Percentiles rank a stretch among this genome's conserved stretches.
These are phyloP conservation scores for Tenthredo distinguenda DNA, from an alignment of 2,888 invertebrate genomes.

Conservation along the genomic window DNA sequence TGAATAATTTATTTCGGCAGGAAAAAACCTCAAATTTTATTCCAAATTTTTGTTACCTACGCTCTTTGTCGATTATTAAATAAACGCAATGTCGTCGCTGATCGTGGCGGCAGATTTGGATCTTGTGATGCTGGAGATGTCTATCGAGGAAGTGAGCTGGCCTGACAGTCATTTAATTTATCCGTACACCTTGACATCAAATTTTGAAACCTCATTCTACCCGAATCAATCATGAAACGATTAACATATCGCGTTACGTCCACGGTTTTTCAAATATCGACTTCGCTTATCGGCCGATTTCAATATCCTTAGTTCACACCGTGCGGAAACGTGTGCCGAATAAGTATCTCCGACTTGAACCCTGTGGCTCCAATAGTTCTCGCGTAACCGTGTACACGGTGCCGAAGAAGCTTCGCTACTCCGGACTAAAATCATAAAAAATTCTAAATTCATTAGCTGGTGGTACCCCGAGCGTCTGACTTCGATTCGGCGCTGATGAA, in stretches of 20 bases:
- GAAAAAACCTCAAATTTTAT: not conserved
- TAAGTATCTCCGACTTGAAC: too few species aligned
- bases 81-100: constrained; percentile 67
- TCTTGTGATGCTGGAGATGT: constrained; percentile 72
- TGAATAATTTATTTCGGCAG: not conserved
- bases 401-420: too few species aligned
- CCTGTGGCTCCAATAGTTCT: not conserved
- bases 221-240: too few species aligned
- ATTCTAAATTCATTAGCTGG: constrained; percentile 61
- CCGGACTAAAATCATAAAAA: not conserved
- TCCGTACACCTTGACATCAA: too few species aligned
- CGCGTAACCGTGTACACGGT: not conserved
- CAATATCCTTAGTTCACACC: too few species aligned
- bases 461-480: constrained; percentile 63
- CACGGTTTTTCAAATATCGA: too few species aligned
- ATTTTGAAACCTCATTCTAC: too few species aligned
- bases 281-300: too few species aligned
- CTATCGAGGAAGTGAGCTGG: constrained; percentile 67
- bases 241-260: too few species aligned
- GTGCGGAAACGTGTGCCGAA: too few species aligned
- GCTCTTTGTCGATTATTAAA: not conserved
- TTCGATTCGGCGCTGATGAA: constrained; percentile 68
- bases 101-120: constrained; percentile 67
- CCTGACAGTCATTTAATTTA: too few species aligned
- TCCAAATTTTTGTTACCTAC: not conserved